Conservation (phyloP, 2,797 vertebrate genomes). For the Podarcis siculus region DNA sequence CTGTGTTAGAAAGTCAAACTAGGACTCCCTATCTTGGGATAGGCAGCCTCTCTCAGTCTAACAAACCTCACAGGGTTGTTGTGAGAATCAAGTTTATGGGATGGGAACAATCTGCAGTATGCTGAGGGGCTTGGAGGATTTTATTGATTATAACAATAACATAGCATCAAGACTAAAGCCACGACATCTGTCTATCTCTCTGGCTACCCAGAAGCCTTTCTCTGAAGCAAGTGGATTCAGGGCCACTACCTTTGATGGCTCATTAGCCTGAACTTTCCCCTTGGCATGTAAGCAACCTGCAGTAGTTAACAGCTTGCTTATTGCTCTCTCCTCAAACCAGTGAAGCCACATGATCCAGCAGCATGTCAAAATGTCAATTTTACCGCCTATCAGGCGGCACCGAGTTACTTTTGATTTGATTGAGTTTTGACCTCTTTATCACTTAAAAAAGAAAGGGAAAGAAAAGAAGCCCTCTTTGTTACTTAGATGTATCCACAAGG, state of each 20-base stretch:
- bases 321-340: background rate
- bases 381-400: slow-evolving; percentile 1
- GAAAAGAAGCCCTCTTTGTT: slow-evolving; percentile 19
- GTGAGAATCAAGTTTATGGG: background rate
- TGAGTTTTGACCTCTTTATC: slow-evolving; percentile 38
- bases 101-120: background rate
- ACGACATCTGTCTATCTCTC: background rate
- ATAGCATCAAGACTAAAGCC: background rate
- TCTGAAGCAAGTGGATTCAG: background rate
- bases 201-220: background rate
- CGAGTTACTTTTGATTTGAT: slow-evolving; percentile 27
- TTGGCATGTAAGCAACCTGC: background rate
- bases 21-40: background rate
- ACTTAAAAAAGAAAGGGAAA: slow-evolving; percentile 12
- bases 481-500: slow-evolving; percentile 34
- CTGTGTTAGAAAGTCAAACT: background rate
- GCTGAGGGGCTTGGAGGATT: background rate
- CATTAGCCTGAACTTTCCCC: background rate
- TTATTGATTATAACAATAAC: background rate
- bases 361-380: slow-evolving; percentile 34
- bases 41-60: background rate
- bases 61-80: background rate
- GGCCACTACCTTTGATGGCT: background rate
- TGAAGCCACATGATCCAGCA: slow-evolving; percentile 19
- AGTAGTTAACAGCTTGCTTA: slow-evolving; percentile 11